These are phyloP conservation scores for Corvus moneduloides DNA, from an alignment of 2,113 vertebrate genomes.

Conservation along the genomic window DNA sequence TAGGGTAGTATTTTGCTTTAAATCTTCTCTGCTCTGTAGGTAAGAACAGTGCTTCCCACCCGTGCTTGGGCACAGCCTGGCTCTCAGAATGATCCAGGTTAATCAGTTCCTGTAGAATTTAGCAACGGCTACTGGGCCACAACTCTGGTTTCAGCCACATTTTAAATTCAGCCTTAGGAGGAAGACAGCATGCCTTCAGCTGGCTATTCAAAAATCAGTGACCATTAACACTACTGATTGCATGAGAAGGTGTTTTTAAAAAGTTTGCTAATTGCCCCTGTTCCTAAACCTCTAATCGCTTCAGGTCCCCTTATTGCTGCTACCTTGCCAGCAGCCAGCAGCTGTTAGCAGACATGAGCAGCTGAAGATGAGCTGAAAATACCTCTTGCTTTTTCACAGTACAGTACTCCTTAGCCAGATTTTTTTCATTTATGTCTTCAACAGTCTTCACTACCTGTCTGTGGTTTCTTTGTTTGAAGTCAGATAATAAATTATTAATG, in stretches of 20 bases:
- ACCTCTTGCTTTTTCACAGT: not conserved
- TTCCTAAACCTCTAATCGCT: not conserved
- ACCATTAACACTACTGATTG: not conserved
- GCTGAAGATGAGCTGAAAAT: not conserved
- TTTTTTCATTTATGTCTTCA: not conserved
- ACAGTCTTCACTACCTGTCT: not conserved
- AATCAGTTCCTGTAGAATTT: not conserved
- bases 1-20: not conserved
- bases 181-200: not conserved
- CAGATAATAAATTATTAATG: not conserved
- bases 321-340: not conserved
- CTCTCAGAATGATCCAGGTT: not conserved
- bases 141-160: not conserved
- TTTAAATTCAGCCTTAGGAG: not conserved
- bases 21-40: not conserved
- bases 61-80: not conserved
- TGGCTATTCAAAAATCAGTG: not conserved
- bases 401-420: not conserved
- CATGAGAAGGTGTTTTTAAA: not conserved
- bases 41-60: not conserved
- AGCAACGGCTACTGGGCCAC: not conserved
- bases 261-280: not conserved
- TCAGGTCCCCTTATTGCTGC: not conserved
- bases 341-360: not conserved
- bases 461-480: not conserved